Evolutionary conservation across 2,113 vertebrate species (phyloP), one percentile per base, ranked within the genome.

Genomic region (Chlorocebus sabaeus): DNA sequence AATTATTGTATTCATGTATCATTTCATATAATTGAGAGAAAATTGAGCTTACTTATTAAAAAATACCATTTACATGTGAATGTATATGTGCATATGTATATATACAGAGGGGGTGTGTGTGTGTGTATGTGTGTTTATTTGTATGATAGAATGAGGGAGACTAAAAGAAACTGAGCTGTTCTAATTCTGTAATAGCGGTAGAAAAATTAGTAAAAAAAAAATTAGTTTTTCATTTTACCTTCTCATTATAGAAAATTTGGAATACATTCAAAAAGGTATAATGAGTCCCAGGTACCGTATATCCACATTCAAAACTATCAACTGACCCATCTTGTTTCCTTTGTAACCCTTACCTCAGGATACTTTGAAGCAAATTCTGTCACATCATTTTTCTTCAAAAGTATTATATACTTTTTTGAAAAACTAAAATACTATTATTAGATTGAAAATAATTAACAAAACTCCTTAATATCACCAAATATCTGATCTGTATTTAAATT

Each of bases 371-470:
- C 25, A 82, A 87, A 91, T 61, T 70, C 32, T 95, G 25, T 40
- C n/a, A 93, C 73, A 43, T 35, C 8, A 80, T 78, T 81, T 87
- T 83, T 88, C 52, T 88, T 59, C 50, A 18, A 75, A 88, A 90
- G 87, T 70, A 83, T 38, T 72, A 70, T 27, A 89, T 8, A 14
- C 27, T 90, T 55, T 55, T 55, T 18, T 22, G 13, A 25, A 94
- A 88, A 67, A 57, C 45, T 40, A 48, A 89, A 93, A 35, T 93
- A 61, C 64, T 52, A 72, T 73, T 81, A 61, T 83, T 88, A 88
- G 61, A 91, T 35, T 83, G 43, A 93, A 94, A 88, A 93, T 64
- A 87, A 90, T 93, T 91, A 8, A 70, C 43, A 91, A 61, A 68
- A 64, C 20, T 79, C 73, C 43, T 95, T 73, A 85, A 85, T 89